These are phyloP conservation scores for Barbus barbus DNA, from an alignment of 2,113 vertebrate genomes.

Conservation along the genomic window DNA sequence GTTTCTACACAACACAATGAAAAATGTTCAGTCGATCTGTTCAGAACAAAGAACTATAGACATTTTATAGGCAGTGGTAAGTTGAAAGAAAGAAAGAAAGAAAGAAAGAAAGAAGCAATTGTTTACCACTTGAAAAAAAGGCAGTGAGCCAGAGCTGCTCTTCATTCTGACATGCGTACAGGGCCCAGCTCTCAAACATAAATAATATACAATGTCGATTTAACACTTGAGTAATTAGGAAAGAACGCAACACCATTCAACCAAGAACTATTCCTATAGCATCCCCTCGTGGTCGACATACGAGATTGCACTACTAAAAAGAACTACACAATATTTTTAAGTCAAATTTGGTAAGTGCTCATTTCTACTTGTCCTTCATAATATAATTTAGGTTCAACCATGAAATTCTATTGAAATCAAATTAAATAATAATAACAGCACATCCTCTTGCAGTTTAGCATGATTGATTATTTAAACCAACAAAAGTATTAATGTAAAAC, in stretches of 20 bases:
- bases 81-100: not conserved
- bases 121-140: not conserved
- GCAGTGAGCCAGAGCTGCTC: not conserved
- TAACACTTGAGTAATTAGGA: not conserved
- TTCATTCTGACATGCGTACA: not conserved
- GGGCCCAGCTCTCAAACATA: not conserved
- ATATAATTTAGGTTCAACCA: not conserved
- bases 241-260: not conserved
- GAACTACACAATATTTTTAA: not conserved
- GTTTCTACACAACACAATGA: not conserved
- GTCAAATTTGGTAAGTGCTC: not conserved
- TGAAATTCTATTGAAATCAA: not conserved
- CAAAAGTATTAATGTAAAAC: not conserved
- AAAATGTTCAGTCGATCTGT: not conserved
- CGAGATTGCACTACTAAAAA: too few relatives aligned
- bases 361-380: not conserved
- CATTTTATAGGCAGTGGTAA: not conserved
- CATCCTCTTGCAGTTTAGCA: not conserved
- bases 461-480: not conserved
- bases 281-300: not conserved
- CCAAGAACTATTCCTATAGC: not conserved
- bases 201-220: not conserved
- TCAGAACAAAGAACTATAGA: not conserved
- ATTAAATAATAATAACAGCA: not conserved
- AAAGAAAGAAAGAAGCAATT: not conserved